Percentiles rank a stretch among this genome's conserved stretches.
These are phyloP conservation scores for Plectrocnemia conspersa DNA, from an alignment of 1,140 invertebrate genomes.

Conservation along the genomic window DNA sequence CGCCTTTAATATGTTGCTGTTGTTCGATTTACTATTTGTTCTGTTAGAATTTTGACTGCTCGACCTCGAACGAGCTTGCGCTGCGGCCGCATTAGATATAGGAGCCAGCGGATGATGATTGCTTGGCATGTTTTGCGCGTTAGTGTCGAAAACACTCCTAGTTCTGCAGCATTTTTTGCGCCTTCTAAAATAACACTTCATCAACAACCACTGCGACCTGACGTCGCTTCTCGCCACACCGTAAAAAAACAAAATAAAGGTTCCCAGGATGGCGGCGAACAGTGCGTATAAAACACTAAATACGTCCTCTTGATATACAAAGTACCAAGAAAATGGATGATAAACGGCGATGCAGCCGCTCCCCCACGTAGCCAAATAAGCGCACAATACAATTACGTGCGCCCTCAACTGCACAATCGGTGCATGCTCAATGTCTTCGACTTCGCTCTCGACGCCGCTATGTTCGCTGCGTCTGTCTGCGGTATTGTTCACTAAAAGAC, in stretches of 20 bases:
- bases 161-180: conserved; percentile 61
- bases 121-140: conserved; percentile 53
- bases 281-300: conserved; percentile 75
- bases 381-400: conserved; percentile 68
- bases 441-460: conserved; percentile 65
- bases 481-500: conserved; percentile 47
- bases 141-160: conserved; percentile 61
- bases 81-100: conserved; percentile 33
- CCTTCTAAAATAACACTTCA: conserved; percentile 57
- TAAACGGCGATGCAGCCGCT: conserved; percentile 65
- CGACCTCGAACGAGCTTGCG: conserved; percentile 52
- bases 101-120: conserved; percentile 44
- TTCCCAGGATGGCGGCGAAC: conserved; percentile 64
- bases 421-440: conserved; percentile 76
- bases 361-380: conserved; percentile 73
- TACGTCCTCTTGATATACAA: conserved; percentile 66
- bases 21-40: conserved; percentile 53
- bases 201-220: conserved; percentile 64
- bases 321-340: conserved; percentile 57
- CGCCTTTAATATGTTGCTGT: conserved; percentile 52
- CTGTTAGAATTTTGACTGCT: conserved; percentile 58
- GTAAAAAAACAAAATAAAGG: conserved; percentile 84
- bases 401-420: conserved; percentile 77
- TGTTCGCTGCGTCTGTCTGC: conserved; percentile 57
- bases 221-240: conserved; percentile 80